Percentiles rank a stretch among this genome's conserved stretches.
phyloP scores from a whole-genome alignment of 2,797 vertebrate species.

The Schizothorax lantsangensis region DNA sequence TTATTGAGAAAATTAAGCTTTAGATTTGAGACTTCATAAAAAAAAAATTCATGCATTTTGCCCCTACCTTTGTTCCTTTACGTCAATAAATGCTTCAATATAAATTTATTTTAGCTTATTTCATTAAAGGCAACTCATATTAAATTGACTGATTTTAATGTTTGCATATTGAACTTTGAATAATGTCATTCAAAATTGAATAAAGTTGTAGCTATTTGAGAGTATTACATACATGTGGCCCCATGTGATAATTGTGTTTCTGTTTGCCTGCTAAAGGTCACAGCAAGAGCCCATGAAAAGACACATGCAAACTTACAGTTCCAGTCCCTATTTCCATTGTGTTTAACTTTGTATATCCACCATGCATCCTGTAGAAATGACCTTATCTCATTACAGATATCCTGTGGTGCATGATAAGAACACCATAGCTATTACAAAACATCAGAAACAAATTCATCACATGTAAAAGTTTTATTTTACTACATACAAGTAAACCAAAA shows the following conservation, averaged over 20 bases:
- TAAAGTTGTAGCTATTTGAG: neutral
- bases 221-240: neutral
- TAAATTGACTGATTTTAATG: neutral
- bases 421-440: neutral
- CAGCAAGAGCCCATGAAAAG: neutral
- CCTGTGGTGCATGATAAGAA: neutral
- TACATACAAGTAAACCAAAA: constrained; percentile 57
- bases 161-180: neutral
- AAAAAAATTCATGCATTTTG: neutral
- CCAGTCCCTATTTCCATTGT: neutral
- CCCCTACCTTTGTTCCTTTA: neutral
- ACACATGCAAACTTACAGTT: neutral
- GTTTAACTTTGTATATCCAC: neutral
- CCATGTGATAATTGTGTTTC: neutral
- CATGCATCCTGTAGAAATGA: neutral
- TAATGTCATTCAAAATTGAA: neutral
- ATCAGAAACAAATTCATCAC: constrained; percentile 8
- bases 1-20: neutral
- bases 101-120: neutral
- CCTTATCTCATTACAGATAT: constrained; percentile 4
- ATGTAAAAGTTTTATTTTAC: constrained; percentile 64
- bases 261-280: neutral
- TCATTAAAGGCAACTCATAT: neutral
- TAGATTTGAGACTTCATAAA: neutral
- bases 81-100: neutral